Evolutionary conservation across 2,113 vertebrate genomes (phyloP).

Genomic region (Piprites chloris): DNA sequence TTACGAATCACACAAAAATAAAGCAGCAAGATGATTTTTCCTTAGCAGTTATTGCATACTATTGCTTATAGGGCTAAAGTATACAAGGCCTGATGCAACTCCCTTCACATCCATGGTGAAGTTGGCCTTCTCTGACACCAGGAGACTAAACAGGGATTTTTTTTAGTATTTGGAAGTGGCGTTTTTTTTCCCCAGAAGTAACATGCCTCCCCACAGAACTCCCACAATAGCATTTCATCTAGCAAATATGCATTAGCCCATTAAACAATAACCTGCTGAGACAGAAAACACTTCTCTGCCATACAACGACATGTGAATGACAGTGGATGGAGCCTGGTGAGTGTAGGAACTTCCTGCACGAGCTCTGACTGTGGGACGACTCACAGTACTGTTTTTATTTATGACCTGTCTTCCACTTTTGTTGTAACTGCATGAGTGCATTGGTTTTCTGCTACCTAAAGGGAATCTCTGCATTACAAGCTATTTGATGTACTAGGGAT

Average conservation of each 20-base stretch:
- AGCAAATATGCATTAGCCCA: not conserved
- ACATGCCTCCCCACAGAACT: not conserved
- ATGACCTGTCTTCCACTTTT: not conserved
- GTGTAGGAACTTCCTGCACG: not conserved
- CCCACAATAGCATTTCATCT: not conserved
- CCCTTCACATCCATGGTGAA: not conserved
- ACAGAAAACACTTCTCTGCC: slow-evolving; percentile 4
- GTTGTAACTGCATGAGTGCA: not conserved
- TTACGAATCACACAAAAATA: not conserved
- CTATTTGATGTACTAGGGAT: not conserved
- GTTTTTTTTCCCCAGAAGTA: not conserved
- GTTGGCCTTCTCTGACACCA: not conserved
- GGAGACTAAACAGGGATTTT: not conserved
- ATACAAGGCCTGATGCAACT: not conserved
- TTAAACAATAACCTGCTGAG: slow-evolving; percentile 43
- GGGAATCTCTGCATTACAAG: not conserved
- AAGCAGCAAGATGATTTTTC: slow-evolving; percentile 8
- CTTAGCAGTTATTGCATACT: not conserved
- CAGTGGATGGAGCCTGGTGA: not conserved
- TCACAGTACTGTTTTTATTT: not conserved
- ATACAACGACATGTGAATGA: not conserved
- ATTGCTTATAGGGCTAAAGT: slow-evolving; percentile 11
- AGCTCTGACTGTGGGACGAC: not conserved
- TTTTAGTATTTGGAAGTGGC: not conserved
- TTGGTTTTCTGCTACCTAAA: not conserved